phyloP scores from a whole-genome alignment of 2,113 vertebrate species.

The Zapornia atra region DNA sequence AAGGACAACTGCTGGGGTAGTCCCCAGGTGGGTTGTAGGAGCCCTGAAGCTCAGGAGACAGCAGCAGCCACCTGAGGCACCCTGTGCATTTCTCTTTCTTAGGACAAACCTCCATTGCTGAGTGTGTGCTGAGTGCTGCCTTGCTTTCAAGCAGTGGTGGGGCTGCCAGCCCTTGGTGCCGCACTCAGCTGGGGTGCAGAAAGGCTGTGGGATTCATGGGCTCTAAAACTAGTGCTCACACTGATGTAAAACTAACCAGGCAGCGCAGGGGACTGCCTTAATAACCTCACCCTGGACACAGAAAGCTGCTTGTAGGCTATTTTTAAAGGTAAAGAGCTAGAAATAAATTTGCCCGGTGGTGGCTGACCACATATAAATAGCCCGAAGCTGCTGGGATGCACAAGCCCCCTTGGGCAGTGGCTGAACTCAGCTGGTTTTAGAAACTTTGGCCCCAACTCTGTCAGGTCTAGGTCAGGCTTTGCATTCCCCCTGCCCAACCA shows the following conservation, averaged over 20 bases:
- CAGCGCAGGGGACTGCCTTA: not conserved
- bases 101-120: not conserved
- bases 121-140: not conserved
- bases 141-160: slow-evolving; percentile 17
- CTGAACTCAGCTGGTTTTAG: not conserved
- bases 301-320: not conserved
- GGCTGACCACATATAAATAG: not conserved
- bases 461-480: not conserved
- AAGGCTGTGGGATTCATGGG: not conserved
- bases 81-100: not conserved
- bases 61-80: not conserved
- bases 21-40: not conserved
- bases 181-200: not conserved
- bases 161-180: not conserved
- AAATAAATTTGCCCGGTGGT: not conserved
- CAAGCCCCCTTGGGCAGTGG: not conserved
- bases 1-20: not conserved
- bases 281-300: not conserved
- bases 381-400: not conserved
- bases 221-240: not conserved
- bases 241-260: not conserved
- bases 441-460: not conserved
- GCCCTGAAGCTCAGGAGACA: not conserved
- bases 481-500: not conserved
- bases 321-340: slow-evolving; percentile 28